A percentile compares a stretch with the other conserved stretches of the same genome.
These are phyloP conservation scores for Australoheros facetus DNA, from an alignment of 2,797 vertebrate genomes.

Conservation along the genomic window DNA sequence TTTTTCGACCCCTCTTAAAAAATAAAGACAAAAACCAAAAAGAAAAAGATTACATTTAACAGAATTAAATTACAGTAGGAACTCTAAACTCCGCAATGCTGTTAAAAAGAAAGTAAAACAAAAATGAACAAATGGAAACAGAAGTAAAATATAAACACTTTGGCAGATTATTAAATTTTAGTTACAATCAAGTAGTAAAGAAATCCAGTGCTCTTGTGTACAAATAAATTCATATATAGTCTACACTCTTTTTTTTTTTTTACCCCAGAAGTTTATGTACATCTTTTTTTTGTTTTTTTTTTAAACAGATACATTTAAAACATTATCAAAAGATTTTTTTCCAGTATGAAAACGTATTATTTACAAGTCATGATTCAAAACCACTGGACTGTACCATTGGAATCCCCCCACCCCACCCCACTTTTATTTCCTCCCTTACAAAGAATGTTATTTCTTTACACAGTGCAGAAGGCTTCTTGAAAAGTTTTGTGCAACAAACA, in stretches of 20 bases:
- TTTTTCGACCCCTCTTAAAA: not conserved
- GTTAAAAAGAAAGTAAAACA: slow-evolving; percentile 77
- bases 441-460: slow-evolving; percentile 81
- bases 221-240: slow-evolving; percentile 86
- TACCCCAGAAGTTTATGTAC: slow-evolving; percentile 80
- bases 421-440: slow-evolving; percentile 47
- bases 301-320: slow-evolving; percentile 85
- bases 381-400: slow-evolving; percentile 72
- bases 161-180: slow-evolving; percentile 88
- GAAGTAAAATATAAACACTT: slow-evolving; percentile 81
- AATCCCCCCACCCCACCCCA: slow-evolving; percentile 19
- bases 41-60: slow-evolving; percentile 72
- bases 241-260: slow-evolving; percentile 77
- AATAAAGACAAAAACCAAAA: slow-evolving; percentile 11
- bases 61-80: slow-evolving; percentile 80
- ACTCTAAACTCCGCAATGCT: slow-evolving; percentile 74
- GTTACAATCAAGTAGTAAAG: slow-evolving; percentile 90
- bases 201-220: slow-evolving; percentile 86
- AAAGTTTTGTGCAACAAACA: slow-evolving; percentile 88
- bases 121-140: slow-evolving; percentile 46
- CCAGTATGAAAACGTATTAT: slow-evolving; percentile 86
- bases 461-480: slow-evolving; percentile 88
- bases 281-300: slow-evolving; percentile 31
- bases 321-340: slow-evolving; percentile 86
- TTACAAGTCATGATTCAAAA: slow-evolving; percentile 85